Evolutionary conservation across 2,888 invertebrate species (phyloP).

Genomic region (Seladonia tumulorum): DNA sequence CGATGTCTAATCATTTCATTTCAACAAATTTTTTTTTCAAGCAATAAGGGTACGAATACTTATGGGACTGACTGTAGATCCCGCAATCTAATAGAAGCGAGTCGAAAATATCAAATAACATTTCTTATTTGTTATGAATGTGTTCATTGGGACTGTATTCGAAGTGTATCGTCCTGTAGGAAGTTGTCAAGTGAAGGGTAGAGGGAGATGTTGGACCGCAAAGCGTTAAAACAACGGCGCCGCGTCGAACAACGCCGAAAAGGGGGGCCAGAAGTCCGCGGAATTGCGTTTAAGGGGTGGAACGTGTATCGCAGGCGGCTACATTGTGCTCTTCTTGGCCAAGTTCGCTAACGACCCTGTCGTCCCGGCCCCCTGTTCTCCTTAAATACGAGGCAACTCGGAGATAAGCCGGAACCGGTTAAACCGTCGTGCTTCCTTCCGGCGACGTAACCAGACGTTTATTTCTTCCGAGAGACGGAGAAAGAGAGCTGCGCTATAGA

Average conservation of each 20-base stretch:
- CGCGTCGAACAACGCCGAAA: neutral
- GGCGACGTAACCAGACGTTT: constrained; percentile 66
- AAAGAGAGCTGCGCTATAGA: neutral
- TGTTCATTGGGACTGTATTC: too few species aligned
- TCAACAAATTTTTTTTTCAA: too few species aligned
- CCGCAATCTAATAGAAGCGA: too few species aligned
- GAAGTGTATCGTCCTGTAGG: too few species aligned
- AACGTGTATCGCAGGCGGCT: neutral
- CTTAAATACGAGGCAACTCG: constrained; percentile 72
- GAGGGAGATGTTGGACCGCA: too few species aligned
- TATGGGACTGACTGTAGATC: too few species aligned
- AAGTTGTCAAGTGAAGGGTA: too few species aligned
- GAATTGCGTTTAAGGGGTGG: neutral
- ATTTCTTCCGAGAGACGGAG: constrained; percentile 50
- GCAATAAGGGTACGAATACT: too few species aligned
- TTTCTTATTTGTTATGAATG: too few species aligned
- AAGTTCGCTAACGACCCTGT: constrained; percentile 76
- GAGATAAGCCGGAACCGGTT: constrained; percentile 74
- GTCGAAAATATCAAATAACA: too few species aligned
- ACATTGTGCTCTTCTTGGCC: constrained; percentile 59
- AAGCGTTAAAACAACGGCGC: neutral
- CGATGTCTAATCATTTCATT: too few species aligned
- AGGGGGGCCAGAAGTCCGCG: neutral
- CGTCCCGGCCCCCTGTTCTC: constrained; percentile 68
- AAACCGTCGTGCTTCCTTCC: constrained; percentile 63